phyloP scores from a whole-genome alignment of 2,113 vertebrate genomes.

The Danio rerio region GRCz12tu NC_133191.1:39183501-39184000 shows the following conservation, averaged over 20 bases:
- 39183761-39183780: constrained; percentile 78
- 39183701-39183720: constrained; percentile 60
- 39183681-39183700: constrained; percentile 53
- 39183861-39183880: background rate
- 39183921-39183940: no score
- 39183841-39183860: background rate
- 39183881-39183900: background rate
- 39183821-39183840: constrained; percentile 54
- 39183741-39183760: constrained; percentile 72
- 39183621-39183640: constrained; percentile 65
- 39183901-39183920: no score
- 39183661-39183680: constrained; percentile 59
- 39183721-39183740: constrained; percentile 73
- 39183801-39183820: constrained; percentile 60
- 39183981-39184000: no score
- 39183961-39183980: no score
- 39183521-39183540: no score
- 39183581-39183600: background rate
- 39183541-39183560: background rate
- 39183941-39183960: no score
- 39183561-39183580: background rate
- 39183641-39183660: constrained; percentile 16
- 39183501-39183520: background rate
- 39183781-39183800: constrained; percentile 79
- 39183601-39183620: background rate